Percentiles rank a stretch among this genome's conserved stretches.
Conservation (phyloP, 2,888 invertebrate genomes). For the Thecophora atra region DNA sequence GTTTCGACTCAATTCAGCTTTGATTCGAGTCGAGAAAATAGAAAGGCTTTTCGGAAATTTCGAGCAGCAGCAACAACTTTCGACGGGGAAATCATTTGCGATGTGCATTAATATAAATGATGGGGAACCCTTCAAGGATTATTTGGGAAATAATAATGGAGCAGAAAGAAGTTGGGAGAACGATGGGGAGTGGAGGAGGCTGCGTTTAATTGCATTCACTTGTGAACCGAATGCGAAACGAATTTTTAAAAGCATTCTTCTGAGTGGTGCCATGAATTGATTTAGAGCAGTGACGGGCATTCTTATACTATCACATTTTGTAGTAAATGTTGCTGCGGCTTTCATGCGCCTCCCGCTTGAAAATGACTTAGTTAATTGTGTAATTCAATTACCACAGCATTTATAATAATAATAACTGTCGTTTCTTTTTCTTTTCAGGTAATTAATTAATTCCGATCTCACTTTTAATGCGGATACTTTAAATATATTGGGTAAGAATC, state of each 20-base stretch:
- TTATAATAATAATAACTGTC: slow-evolving; percentile 34
- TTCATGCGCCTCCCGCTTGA: too few species aligned
- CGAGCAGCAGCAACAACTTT: slow-evolving; percentile 28
- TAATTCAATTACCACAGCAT: neutral
- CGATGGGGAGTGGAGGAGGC: slow-evolving; percentile 19
- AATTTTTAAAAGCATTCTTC: slow-evolving; percentile 52
- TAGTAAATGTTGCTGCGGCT: too few species aligned
- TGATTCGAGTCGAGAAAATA: too few species aligned
- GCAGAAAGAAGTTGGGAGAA: neutral
- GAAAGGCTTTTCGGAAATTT: slow-evolving; percentile 9
- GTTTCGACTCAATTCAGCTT: neutral
- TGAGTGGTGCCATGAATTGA: too few species aligned
- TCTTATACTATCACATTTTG: too few species aligned
- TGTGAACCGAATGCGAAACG: slow-evolving; percentile 51
- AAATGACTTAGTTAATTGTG: too few species aligned
- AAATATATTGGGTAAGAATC: neutral
- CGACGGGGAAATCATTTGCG: slow-evolving; percentile 37
- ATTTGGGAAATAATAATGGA: slow-evolving; percentile 32
- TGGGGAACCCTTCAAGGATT: too few species aligned
- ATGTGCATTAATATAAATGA: slow-evolving; percentile 41
- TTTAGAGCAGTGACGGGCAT: too few species aligned
- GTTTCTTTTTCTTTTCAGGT: slow-evolving; percentile 47
- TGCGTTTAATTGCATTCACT: slow-evolving; percentile 53
- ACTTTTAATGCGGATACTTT: slow-evolving; percentile 14
- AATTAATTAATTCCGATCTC: slow-evolving; percentile 14